Evolutionary conservation across 2,888 invertebrate genomes (phyloP).

Genomic region (Drosophila demipolita): DNA sequence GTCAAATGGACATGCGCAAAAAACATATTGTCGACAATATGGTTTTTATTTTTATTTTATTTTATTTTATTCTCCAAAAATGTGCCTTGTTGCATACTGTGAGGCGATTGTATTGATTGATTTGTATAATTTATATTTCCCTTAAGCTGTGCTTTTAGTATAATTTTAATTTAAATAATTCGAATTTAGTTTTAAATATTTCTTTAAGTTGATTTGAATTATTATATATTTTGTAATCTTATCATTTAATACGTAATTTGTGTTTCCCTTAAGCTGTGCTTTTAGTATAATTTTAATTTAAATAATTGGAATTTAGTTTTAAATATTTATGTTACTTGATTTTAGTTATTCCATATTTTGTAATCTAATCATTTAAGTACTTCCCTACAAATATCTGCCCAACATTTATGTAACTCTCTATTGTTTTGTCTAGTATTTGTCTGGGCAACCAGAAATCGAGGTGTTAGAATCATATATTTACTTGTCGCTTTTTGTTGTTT

Average conservation of each 20-base stretch:
- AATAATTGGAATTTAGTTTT: not conserved
- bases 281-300: not conserved
- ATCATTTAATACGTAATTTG: too few relatives aligned
- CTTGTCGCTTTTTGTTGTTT: constrained; percentile 52
- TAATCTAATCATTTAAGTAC: too few relatives aligned
- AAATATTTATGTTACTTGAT: not conserved
- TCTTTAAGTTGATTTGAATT: not conserved
- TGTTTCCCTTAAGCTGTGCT: not conserved
- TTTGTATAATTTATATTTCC: not conserved
- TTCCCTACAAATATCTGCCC: not conserved
- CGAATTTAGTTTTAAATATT: not conserved
- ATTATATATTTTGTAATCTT: too few relatives aligned
- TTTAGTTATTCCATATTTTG: not conserved
- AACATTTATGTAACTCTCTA: constrained; percentile 12
- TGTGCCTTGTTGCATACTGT: constrained; percentile 36
- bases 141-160: not conserved
- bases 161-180: not conserved
- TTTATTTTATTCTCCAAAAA: too few relatives aligned
- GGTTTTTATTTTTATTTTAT: not conserved
- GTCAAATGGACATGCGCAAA: not conserved
- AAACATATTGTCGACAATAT: not conserved
- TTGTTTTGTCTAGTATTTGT: not conserved
- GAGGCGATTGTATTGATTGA: constrained; percentile 16
- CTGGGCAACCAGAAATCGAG: constrained; percentile 53
- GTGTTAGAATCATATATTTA: constrained; percentile 73